Conservation (phyloP, 2,888 invertebrate genomes). For the Dynastes grantii region DNA sequence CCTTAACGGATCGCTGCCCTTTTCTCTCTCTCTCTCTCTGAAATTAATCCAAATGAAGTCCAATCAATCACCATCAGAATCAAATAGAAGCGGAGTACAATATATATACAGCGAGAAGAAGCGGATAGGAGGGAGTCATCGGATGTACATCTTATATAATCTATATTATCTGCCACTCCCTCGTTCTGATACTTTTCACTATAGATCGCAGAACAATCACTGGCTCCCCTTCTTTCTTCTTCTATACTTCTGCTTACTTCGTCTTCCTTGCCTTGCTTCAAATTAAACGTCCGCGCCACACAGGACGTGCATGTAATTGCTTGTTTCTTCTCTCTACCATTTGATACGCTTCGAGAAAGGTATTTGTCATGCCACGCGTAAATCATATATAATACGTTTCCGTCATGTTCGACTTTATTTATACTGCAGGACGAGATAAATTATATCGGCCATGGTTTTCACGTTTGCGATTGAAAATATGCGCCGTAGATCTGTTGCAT, state of each 20-base stretch:
- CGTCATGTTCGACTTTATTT: constrained; percentile 40
- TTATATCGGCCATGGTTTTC: constrained; percentile 20
- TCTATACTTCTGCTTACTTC: neutral
- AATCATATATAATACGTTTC: constrained; percentile 42
- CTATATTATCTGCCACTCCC: constrained; percentile 18
- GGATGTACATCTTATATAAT: constrained; percentile 10
- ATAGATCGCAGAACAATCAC: constrained; percentile 35
- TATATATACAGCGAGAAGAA: constrained; percentile 11
- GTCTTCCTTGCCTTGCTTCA: constrained; percentile 2
- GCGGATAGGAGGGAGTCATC: constrained; percentile 14
- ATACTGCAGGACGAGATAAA: constrained; percentile 9
- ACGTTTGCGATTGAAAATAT: neutral
- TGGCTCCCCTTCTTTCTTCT: constrained; percentile 13
- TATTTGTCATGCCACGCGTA: constrained; percentile 42
- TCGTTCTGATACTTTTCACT: constrained; percentile 33
- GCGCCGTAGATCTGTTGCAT: neutral
- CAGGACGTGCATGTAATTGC: constrained; percentile 44
- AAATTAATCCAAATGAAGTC: constrained; percentile 40
- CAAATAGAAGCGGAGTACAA: constrained; percentile 17
- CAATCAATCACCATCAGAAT: constrained; percentile 42
- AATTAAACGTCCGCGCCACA: constrained; percentile 40
- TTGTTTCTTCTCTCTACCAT: constrained; percentile 35
- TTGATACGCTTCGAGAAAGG: constrained; percentile 41
- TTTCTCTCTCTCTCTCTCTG: neutral
- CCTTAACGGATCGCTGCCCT: constrained; percentile 17